phyloP scores from a whole-genome alignment of 2,888 invertebrate genomes.

The Drosophila parthenogenetica region DNA sequence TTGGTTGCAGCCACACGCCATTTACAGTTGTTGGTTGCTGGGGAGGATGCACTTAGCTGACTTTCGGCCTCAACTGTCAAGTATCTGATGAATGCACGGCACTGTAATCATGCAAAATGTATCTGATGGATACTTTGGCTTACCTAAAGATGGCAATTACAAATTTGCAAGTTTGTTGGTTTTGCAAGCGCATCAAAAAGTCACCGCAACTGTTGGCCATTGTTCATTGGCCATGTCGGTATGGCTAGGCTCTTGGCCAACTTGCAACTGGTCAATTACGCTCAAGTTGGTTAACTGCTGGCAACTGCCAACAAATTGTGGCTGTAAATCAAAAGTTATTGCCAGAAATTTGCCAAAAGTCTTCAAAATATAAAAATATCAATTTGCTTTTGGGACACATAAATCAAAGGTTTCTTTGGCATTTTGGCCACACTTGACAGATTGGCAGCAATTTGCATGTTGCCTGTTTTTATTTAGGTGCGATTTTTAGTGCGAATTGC shows the following conservation, averaged over 20 bases:
- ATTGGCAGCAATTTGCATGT: constrained; percentile 36
- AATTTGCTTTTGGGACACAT: constrained; percentile 47
- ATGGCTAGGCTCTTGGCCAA: not conserved
- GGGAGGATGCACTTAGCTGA: constrained; percentile 1
- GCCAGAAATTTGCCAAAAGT: constrained; percentile 25
- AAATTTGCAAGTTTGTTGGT: constrained; percentile 52
- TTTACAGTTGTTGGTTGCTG: constrained; percentile 12
- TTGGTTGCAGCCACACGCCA: constrained; percentile 14
- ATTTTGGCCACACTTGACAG: constrained; percentile 40
- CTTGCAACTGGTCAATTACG: constrained; percentile 30
- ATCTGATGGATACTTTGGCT: constrained; percentile 1
- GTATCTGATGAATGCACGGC: not conserved
- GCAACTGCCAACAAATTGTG: not conserved
- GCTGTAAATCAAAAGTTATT: constrained; percentile 27
- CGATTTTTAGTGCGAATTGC: constrained; percentile 55
- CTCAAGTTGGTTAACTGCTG: constrained; percentile 8
- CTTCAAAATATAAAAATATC: constrained; percentile 60
- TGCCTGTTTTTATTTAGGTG: constrained; percentile 49
- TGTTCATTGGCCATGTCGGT: constrained; percentile 43
- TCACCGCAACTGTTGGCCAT: constrained; percentile 75
- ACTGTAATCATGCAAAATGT: not conserved
- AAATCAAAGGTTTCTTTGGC: constrained; percentile 28
- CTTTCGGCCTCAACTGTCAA: not conserved
- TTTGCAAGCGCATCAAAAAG: constrained; percentile 78
- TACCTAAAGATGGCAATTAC: constrained; percentile 50